These are phyloP conservation scores for Cartodere bifasciata DNA, from an alignment of 2,888 invertebrate species.

Conservation along the genomic window DNA sequence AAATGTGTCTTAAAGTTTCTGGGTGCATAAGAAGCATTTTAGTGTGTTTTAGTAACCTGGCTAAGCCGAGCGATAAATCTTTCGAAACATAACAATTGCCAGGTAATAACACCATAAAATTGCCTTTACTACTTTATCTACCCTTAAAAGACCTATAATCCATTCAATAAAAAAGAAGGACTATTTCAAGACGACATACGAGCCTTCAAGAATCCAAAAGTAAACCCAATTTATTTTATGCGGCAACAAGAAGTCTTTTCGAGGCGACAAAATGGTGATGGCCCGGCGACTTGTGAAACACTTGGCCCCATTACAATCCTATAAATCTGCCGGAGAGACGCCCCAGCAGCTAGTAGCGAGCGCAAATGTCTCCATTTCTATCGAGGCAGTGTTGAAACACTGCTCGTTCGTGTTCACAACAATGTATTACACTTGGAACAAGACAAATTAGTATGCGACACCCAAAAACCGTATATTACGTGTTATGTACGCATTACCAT, in stretches of 20 bases:
- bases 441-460: conserved; percentile 27
- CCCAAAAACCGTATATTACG: too few relatives aligned
- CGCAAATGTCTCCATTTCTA: conserved; percentile 29
- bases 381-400: conserved; percentile 13
- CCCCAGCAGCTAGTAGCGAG: conserved; percentile 19
- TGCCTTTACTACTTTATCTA: conserved; percentile 29
- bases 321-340: conserved; percentile 40
- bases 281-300: conserved; percentile 47
- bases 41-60: too few relatives aligned
- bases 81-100: conserved; percentile 34
- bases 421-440: conserved; percentile 26
- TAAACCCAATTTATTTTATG: conserved; percentile 37
- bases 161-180: conserved; percentile 23
- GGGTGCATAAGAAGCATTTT: too few relatives aligned
- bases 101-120: conserved; percentile 36
- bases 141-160: conserved; percentile 24
- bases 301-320: conserved; percentile 49
- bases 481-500: too few relatives aligned
- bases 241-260: conserved; percentile 33
- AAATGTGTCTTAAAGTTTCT: too few relatives aligned
- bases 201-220: conserved; percentile 15
- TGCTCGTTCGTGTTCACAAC: conserved; percentile 24
- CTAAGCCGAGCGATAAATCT: too few relatives aligned
- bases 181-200: conserved; percentile 13
- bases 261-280: conserved; percentile 46